Conservation (phyloP, 2,888 invertebrate species). For the Philereme vetulata region DNA sequence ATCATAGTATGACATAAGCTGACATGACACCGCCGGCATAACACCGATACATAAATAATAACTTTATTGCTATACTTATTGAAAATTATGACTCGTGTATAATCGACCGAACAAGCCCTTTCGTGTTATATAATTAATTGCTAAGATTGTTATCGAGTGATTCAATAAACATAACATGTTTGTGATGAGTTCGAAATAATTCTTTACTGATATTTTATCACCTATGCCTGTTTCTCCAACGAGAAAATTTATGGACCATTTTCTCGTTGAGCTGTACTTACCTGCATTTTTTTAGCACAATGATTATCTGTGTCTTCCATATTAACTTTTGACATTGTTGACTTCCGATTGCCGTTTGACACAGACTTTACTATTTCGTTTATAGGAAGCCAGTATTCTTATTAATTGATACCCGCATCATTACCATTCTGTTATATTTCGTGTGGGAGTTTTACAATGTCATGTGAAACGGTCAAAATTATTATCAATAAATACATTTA, state of each 20-base stretch:
- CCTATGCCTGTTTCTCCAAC: too few species aligned
- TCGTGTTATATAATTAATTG: constrained; percentile 28
- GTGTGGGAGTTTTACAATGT: constrained; percentile 18
- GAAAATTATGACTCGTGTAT: constrained; percentile 28
- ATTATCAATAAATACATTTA: constrained; percentile 1
- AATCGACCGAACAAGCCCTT: constrained; percentile 28
- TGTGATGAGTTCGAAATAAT: background rate
- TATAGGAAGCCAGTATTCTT: constrained; percentile 7
- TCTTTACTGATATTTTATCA: background rate
- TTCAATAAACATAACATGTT: constrained; percentile 2
- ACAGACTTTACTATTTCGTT: constrained; percentile 10
- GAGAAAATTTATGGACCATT: too few species aligned
- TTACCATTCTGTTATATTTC: constrained; percentile 12
- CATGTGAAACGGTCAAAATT: constrained; percentile 6
- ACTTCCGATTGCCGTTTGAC: constrained; percentile 28
- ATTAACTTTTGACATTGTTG: constrained; percentile 28
- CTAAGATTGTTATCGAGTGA: constrained; percentile 18
- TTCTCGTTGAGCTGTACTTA: background rate
- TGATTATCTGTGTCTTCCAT: background rate
- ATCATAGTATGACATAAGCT: constrained; percentile 29
- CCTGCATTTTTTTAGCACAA: background rate
- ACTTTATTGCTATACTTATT: constrained; percentile 31
- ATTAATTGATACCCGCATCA: constrained; percentile 23
- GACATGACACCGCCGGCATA: constrained; percentile 22
- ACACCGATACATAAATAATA: constrained; percentile 29